These are phyloP conservation scores for Lophius piscatorius DNA, from an alignment of 2,113 vertebrate genomes.

Conservation along the genomic window DNA sequence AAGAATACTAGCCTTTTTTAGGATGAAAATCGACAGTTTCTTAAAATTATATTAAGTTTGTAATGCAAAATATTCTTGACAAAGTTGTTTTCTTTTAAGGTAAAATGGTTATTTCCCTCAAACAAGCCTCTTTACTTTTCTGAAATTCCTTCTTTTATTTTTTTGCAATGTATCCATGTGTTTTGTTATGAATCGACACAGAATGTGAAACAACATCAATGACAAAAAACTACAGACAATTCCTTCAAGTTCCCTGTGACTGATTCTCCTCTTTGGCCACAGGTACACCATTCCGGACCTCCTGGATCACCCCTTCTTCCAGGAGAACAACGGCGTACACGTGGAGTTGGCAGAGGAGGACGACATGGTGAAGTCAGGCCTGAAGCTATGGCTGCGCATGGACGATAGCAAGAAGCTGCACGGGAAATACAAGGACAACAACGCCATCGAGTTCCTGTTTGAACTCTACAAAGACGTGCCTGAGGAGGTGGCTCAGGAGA, in stretches of 20 bases:
- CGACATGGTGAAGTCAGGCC: conserved; percentile 86
- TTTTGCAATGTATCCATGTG: no score
- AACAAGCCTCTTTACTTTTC: no score
- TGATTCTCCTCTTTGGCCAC: background rate
- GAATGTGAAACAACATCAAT: no score
- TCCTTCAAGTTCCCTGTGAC: background rate
- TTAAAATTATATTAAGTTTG: no score
- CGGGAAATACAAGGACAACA: conserved; percentile 95
- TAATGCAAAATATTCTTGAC: no score
- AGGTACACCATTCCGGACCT: conserved; percentile 97
- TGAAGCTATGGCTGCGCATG: conserved; percentile 97
- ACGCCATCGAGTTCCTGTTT: conserved; percentile 95
- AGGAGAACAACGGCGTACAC: conserved; percentile 92
- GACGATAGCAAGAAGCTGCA: conserved; percentile 91
- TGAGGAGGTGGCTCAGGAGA: conserved; percentile 96
- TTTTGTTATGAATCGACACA: no score
- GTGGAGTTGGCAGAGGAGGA: conserved; percentile 96
- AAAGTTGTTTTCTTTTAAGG: no score
- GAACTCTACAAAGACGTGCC: conserved; percentile 94
- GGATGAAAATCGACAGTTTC: no score
- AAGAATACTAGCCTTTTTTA: no score
- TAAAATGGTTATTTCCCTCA: no score
- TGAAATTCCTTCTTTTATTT: no score
- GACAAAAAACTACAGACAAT: no score
- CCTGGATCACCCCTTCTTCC: conserved; percentile 93